Evolutionary conservation across 2,113 vertebrate genomes (phyloP), one percentile per base, ranked within the genome.

Genomic region (Psittacara wagleri): DNA sequence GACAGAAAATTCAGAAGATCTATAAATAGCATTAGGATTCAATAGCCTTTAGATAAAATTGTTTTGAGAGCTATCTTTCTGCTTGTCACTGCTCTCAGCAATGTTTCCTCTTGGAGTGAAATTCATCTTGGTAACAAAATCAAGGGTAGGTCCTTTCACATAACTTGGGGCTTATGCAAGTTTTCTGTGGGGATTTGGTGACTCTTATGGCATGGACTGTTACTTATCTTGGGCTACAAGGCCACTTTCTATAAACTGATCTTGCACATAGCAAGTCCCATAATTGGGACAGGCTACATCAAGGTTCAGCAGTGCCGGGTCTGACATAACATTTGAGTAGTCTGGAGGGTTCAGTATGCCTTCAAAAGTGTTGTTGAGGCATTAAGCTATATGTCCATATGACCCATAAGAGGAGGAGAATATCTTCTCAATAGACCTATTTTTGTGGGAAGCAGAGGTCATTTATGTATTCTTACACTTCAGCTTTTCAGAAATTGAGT

Each of bases 201-300:
- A 5, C 35, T 77, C 61, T 8, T 11, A 1, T 33, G 61, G 17
- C 62, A 87, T 72, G 16, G 10, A 10, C 29, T 66, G 10, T n/a
- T 35, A 5, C 61, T 70, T 44, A 10, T 3, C 22, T 41, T 72
- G 33, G 48, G 39, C 31, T 39, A 39, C 52, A 52, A 20, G 35
- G 28, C 17, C 33, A 13, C 27, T 29, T 48, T 25, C 75, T 61
- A 2, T 64, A 37, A 51, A 24, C 23, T 43, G 13, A n/a, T 70
- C 27, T 76, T 83, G 62, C 29, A 27, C 0, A 0, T 19, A 44
- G 9, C 10, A 11, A 69, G 14, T 51, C 17, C 19, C 20, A 3
- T 11, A 11, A 39, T 1, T 87, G 46, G 35, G n/a, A 52, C 41
- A 57, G 57, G 6, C 25, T 62, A 27, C 55, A 37, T 77, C 61